A percentile compares a stretch with the other conserved stretches of the same genome.
Evolutionary conservation across 1,140 invertebrate genomes (phyloP).

Genomic region (Drosophila punjabiensis): DNA sequence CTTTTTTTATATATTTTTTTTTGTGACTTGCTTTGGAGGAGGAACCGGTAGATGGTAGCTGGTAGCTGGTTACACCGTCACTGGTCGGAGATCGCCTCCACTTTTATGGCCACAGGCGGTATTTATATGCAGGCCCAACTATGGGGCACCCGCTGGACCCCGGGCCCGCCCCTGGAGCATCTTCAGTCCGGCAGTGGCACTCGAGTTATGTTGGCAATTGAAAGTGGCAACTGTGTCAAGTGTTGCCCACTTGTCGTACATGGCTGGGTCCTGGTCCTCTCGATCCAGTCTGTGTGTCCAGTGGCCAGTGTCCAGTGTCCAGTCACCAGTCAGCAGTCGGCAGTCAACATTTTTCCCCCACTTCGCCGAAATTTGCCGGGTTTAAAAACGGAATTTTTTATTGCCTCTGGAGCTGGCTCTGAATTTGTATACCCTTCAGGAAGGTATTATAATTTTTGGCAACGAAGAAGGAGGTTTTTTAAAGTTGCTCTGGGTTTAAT

Average conservation of each 20-base stretch:
- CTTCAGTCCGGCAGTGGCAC: conserved; percentile 58
- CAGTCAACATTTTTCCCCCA: conserved; percentile 14
- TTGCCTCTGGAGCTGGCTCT: conserved; percentile 40
- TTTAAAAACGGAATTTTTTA: conserved; percentile 84
- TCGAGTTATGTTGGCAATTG: conserved; percentile 85
- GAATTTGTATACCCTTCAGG: conserved; percentile 3
- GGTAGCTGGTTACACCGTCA: conserved; percentile 63
- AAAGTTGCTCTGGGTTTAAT: neutral
- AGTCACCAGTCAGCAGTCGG: conserved; percentile 16
- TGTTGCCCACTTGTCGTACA: conserved; percentile 85
- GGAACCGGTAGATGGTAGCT: neutral
- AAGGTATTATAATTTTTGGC: neutral
- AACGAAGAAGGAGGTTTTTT: neutral
- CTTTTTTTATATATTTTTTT: neutral
- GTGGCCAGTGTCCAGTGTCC: conserved; percentile 1
- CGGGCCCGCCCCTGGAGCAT: conserved; percentile 20
- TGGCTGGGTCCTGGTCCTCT: conserved; percentile 54
- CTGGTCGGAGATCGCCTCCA: conserved; percentile 81
- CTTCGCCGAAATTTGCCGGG: conserved; percentile 28
- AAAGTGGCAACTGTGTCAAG: conserved; percentile 85
- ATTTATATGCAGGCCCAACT: conserved; percentile 85
- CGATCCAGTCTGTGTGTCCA: conserved; percentile 28
- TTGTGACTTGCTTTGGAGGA: neutral
- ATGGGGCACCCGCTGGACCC: conserved; percentile 17
- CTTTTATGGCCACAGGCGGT: conserved; percentile 85